These are phyloP conservation scores for Camponotus vicinus DNA, from an alignment of 1,140 invertebrate genomes.

Conservation along the genomic window DNA sequence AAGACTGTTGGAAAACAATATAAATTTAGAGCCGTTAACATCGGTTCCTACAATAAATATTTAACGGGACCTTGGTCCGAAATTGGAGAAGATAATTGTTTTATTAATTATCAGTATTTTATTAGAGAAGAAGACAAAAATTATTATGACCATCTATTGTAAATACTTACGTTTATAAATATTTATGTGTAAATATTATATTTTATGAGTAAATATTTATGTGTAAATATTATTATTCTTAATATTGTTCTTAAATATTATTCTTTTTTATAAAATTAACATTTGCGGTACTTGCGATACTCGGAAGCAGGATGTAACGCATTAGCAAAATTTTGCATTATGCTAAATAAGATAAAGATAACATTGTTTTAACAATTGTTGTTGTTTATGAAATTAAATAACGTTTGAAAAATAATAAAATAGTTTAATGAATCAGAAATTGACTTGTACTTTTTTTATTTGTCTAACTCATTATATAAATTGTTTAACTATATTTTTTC, in stretches of 20 bases:
- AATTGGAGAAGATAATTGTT: constrained; percentile 83
- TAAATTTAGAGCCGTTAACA: constrained; percentile 84
- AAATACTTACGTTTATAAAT: neutral
- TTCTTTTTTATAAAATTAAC: neutral
- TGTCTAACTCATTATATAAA: neutral
- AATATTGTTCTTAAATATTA: neutral
- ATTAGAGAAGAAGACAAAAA: neutral
- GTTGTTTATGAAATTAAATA: neutral
- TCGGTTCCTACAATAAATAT: constrained; percentile 69
- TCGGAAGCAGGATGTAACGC: neutral
- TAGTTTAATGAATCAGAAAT: neutral
- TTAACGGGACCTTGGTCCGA: constrained; percentile 85
- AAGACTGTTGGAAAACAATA: constrained; percentile 78
- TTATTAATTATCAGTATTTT: no score
- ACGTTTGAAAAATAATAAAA: neutral
- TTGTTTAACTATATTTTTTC: neutral
- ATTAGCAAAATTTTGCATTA: neutral
- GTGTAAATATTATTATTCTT: no score
- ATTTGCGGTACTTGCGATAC: neutral
- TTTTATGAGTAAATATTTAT: no score
- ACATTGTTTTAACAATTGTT: neutral
- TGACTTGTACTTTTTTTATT: neutral
- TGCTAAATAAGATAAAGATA: neutral
- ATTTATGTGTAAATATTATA: no score
- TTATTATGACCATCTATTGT: neutral